Base-by-base conservation (phyloP, 2,113 vertebrate species). In the Martes martes region DNA sequence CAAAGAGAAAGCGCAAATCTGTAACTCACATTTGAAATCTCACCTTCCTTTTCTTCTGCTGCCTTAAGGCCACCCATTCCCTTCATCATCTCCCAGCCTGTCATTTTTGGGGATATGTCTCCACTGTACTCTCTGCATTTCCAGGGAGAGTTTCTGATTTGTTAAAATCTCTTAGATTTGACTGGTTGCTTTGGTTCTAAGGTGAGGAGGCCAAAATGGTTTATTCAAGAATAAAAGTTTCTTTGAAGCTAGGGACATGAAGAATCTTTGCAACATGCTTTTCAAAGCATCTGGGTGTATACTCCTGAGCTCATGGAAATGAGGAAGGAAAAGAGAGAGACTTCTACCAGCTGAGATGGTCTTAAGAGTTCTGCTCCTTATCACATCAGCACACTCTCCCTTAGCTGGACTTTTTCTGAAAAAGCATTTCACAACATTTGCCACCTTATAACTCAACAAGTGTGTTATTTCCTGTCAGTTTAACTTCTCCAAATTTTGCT, bases 401-500 rank as follows among this genome's bases (percentile, higher is more conserved):
- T 50, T 55, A 10, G 2, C 45, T 96, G 55, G 95, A 81, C 96
- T 96, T 97, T 95, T 95, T 80, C 45, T 88, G 95, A 94, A 95
- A 96, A 94, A 23, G 73, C 93, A 97, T 93, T 83, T 91, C 96
- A 96, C 92, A 97, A 63, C 21, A 0, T 96, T 39, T 97, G 15
- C 89, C 61, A 96, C 79, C n/a, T 92, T 83, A 11, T 95, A 90
- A 96, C 91, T 63, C 95, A 47, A 85, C n/a, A 14, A 11, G 5
- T 83, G n/a, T 94, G 7, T 42, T 95, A 57, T 91, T 98, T 97
- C 57, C 81, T 97, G 78, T 89, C 82, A 97, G 93, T 97, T 97
- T 95, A 71, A 95, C 97, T 96, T 96, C 86, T 73, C 33, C 67
- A 97, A 95, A 31, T 95, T 98, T 91, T 96, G 52, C 94, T 98